Percentiles rank a stretch among this genome's conserved stretches.
Evolutionary conservation across 1,140 invertebrate species (phyloP).

Genomic region (Drosophila tani): DNA sequence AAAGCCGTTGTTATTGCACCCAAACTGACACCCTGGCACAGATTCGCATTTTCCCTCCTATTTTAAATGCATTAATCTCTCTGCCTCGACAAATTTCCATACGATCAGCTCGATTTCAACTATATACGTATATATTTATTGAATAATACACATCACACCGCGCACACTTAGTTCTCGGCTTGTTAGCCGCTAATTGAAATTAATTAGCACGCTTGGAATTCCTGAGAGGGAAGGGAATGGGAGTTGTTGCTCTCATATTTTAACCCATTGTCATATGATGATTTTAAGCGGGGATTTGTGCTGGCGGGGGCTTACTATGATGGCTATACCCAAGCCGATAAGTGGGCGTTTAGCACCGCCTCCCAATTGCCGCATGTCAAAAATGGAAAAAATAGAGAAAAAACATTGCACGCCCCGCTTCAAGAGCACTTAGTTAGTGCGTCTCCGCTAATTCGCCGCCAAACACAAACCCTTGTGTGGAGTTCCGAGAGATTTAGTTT

Average conservation of each 20-base stretch:
- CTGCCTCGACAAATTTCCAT: conserved; percentile 44
- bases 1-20: conserved; percentile 57
- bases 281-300: conserved; percentile 1
- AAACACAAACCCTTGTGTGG: conserved; percentile 24
- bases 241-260: conserved; percentile 12
- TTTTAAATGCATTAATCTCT: conserved; percentile 44
- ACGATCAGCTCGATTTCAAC: conserved; percentile 39
- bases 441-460: conserved; percentile 13
- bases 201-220: conserved; percentile 69
- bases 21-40: conserved; percentile 65
- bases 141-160: conserved; percentile 16
- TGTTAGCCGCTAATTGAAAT: conserved; percentile 77
- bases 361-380: conserved; percentile 3
- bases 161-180: conserved; percentile 47
- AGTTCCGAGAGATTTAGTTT: conserved; percentile 1
- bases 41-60: conserved; percentile 32
- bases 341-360: conserved; percentile 41
- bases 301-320: conserved; percentile 1
- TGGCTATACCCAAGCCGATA: conserved; percentile 12
- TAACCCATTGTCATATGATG: conserved; percentile 69
- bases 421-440: conserved; percentile 41
- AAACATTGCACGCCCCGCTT: conserved; percentile 8
- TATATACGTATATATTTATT: conserved; percentile 25
- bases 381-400: neutral
- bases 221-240: conserved; percentile 4